These are phyloP conservation scores for Heliornis fulica DNA, from an alignment of 2,113 vertebrate genomes.

Conservation along the genomic window DNA sequence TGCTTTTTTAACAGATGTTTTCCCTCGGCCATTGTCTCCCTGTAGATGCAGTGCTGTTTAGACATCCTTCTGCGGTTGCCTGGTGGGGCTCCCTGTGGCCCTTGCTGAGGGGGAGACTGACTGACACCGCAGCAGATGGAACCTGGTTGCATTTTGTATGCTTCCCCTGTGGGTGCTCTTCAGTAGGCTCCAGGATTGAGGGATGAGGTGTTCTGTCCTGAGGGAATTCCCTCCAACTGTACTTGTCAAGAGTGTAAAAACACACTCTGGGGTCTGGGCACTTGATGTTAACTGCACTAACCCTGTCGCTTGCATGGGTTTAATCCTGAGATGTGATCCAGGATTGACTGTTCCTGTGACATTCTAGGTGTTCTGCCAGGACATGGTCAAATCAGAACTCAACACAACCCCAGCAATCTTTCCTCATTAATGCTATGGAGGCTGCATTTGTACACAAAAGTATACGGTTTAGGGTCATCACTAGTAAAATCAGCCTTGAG, in stretches of 20 bases:
- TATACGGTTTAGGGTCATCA: background rate
- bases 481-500: background rate
- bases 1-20: background rate
- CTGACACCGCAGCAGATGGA: background rate
- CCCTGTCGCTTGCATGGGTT: background rate
- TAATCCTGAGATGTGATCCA: background rate
- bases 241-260: accelerated
- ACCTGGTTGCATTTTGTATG: background rate
- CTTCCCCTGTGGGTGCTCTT: background rate
- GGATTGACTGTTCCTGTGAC: background rate
- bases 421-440: background rate
- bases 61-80: background rate
- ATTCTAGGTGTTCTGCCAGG: background rate
- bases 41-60: accelerated
- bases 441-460: background rate
- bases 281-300: background rate
- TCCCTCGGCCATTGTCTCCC: background rate
- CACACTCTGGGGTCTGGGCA: accelerated
- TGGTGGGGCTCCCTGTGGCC: background rate
- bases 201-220: background rate
- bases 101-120: background rate
- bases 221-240: accelerated
- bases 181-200: background rate
- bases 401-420: background rate
- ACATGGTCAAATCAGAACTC: background rate